Base-by-base conservation (phyloP, 2,113 vertebrate species). In the Neotoma lepida region DNA sequence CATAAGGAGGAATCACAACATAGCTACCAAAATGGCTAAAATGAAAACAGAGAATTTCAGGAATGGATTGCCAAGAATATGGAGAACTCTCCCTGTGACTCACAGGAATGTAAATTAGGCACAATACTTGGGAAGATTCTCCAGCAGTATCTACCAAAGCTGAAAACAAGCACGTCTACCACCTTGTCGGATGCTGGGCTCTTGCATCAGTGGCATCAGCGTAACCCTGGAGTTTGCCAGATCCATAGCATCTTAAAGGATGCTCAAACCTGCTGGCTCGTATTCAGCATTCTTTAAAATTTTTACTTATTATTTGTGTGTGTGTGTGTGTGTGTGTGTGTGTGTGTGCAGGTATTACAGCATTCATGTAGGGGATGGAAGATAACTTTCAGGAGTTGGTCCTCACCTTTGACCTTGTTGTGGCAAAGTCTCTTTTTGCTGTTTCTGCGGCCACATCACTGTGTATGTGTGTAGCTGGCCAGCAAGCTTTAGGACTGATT, bases 1-100 rank as follows among this genome's bases (percentile, higher is more conserved):
- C 56, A 78, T 82, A 86, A 88, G 82, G 18, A 93, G 54, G n/a
- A 33, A 85, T 63, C 20, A 86, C 20, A 56, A 68, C 17, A 22
- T 13, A 85, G n/a, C 28, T 44, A 77, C 33, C 22, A 70, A 91
- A 89, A 93, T 1, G 64, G 64, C 49, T 88, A 90, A 77, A 82
- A 66, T 10, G 17, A 90, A 94, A 86, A 87, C 49, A 86, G 58
- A 82, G 77, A 92, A 78, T 28, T 78, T 4, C 74, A 91, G 88
- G 24, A 66, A 17, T n/a, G 30, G 35, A 66, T 46, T 74, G 44
- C 85, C 56, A 84, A 66, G 71, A 78, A 81, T 9, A 3, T 56
- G 56, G 80, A 46, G 18, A 64, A 73, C 35, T 84, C 64, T 39
- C 54, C 56, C 8, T 3, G 44, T 66, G 84, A 86, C 13, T 64